phyloP scores from a whole-genome alignment of 2,113 vertebrate species.

The Lonchura striata region DNA sequence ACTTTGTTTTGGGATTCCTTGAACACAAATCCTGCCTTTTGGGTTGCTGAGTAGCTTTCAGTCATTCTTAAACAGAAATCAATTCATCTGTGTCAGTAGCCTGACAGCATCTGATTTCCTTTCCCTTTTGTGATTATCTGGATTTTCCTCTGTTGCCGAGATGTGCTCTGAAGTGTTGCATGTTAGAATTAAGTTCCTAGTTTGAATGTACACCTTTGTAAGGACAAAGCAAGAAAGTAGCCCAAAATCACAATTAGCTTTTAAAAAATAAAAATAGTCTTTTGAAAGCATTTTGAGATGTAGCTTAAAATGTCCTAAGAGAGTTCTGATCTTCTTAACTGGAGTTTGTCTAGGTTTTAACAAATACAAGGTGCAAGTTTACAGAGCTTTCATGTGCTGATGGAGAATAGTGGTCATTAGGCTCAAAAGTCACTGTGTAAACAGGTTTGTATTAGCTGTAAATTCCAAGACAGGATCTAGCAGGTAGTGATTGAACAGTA shows the following conservation, averaged over 20 bases:
- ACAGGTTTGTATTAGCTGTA: background rate
- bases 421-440: background rate
- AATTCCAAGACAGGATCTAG: conserved; percentile 4
- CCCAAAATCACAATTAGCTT: background rate
- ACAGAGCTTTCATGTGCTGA: background rate
- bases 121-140: background rate
- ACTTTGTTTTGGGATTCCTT: background rate
- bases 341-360: conserved; percentile 23
- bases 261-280: background rate
- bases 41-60: conserved; percentile 7
- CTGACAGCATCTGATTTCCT: background rate
- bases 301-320: background rate
- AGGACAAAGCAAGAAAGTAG: background rate
- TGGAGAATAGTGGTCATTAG: background rate
- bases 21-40: background rate
- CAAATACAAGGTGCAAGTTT: background rate
- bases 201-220: background rate
- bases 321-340: conserved; percentile 4
- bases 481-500: conserved; percentile 12
- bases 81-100: background rate
- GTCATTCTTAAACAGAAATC: background rate
- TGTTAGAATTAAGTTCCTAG: background rate
- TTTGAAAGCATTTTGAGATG: background rate
- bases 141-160: background rate
- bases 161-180: background rate